A percentile compares a stretch with the other conserved stretches of the same genome.
Evolutionary conservation across 37 sponge, comb jelly and placozoan species (phyloP).

Genomic region (Halichondria panicea): DNA sequence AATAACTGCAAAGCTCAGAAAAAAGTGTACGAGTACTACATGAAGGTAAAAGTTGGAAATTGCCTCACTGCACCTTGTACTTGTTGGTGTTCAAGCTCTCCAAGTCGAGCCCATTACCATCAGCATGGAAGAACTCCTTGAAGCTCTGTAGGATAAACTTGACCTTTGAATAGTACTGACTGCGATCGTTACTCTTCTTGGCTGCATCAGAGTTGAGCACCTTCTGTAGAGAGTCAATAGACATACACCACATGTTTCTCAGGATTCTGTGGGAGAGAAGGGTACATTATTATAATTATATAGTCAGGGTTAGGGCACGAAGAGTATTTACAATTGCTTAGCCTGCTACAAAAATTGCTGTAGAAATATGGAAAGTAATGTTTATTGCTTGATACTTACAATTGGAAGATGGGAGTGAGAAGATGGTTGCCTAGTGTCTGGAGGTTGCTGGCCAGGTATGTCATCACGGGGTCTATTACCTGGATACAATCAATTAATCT

Average conservation of each 20-base stretch:
- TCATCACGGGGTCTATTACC: not conserved
- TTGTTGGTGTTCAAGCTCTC: conserved; percentile 14
- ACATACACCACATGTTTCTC: conserved; percentile 25
- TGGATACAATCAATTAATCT: not conserved
- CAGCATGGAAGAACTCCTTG: conserved; percentile 52
- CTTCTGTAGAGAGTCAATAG: not conserved
- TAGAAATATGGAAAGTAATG: too few relatives aligned
- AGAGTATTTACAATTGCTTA: too few relatives aligned
- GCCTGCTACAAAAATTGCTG: too few relatives aligned
- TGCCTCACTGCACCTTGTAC: conserved; percentile 30
- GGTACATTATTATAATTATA: too few relatives aligned
- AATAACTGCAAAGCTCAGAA: not conserved
- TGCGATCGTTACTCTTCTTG: conserved; percentile 11
- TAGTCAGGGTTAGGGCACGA: too few relatives aligned
- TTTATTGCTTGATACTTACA: too few relatives aligned
- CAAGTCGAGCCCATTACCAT: conserved; percentile 47
- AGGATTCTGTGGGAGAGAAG: conserved; percentile 20
- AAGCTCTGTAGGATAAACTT: not conserved
- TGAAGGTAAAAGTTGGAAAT: not conserved
- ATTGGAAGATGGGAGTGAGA: conserved; percentile 19
- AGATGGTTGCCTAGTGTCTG: conserved; percentile 30
- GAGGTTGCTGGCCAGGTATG: not conserved
- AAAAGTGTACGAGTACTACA: not conserved
- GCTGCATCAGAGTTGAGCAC: not conserved
- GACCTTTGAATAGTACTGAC: conserved; percentile 9